Base-by-base conservation (phyloP, 1,140 invertebrate species). In the Cydia strobilella region DNA sequence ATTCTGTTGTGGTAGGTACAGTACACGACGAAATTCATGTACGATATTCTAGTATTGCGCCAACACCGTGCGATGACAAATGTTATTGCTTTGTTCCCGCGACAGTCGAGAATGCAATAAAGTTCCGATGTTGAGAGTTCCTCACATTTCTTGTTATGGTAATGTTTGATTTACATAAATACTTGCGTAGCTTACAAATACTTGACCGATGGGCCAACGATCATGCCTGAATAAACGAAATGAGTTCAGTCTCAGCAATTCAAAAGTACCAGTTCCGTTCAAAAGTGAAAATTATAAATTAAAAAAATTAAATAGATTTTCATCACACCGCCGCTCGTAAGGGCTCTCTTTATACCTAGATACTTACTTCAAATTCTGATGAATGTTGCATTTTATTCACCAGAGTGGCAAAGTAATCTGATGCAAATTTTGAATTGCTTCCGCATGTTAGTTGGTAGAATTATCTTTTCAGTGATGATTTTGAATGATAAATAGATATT, bases 71-170 rank as follows among this genome's bases (percentile, higher is more conserved):
- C 78, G 73, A 85, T 85, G 81, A 85, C 78, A 80, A 81, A 85
- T 78, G 79, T 77, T 84, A 79, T 82, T 80, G 77, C 80, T 79
- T 77, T 80, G 77, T 79, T 76, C 73, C 35, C 77, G 72, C 77
- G 76, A 75, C 76, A 79, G 74, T 76, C 77, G 77, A 23, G 82
- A 85, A 82, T 82, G 84, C 84, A 85, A 85, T 85, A 85, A 81
- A 79, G 80, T 78, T 85, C 76, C 77, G 77, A 74, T 75, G 77
- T 74, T 77, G 74, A 79, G 79, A 79, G 78, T 77, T 77, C 74
- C 74, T 77, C 27, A 69, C 65, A 69, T 69, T 69, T 69, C 65
- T 69, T 69, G 15, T 42, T 69, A 69, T 69, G 65, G 65, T n/a
- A 69, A 69, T 35, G 65, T 69, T 13, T 35, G 65, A 69, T 69